Percentiles rank a stretch among this genome's conserved stretches.
phyloP scores from a whole-genome alignment of 2,797 vertebrate species.

The Cryptoprocta ferox region DNA sequence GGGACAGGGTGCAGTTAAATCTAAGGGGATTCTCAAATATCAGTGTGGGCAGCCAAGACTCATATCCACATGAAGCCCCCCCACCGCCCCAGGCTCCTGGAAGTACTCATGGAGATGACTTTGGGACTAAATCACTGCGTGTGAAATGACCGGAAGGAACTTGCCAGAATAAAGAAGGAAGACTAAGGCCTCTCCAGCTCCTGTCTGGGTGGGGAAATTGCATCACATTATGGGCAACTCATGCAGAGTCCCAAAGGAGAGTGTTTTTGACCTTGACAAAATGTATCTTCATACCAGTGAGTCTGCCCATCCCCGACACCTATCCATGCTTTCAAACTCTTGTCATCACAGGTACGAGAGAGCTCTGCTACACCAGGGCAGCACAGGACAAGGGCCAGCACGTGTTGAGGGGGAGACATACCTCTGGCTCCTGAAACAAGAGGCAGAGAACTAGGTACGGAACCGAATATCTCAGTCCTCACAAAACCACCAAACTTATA shows the following conservation, averaged over 20 bases:
- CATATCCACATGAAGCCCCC: neutral
- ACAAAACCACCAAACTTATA: neutral
- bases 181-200: neutral
- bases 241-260: neutral
- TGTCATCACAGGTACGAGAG: neutral
- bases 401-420: rapidly evolving
- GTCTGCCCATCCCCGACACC: neutral
- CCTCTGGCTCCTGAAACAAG: neutral
- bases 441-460: neutral
- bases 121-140: neutral
- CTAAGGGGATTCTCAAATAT: neutral
- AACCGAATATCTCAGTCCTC: neutral
- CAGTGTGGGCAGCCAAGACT: neutral
- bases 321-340: neutral
- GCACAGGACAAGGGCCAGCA: neutral
- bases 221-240: neutral
- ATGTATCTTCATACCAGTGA: neutral
- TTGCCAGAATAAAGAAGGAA: neutral
- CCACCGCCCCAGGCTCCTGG: neutral
- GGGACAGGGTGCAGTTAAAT: neutral
- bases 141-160: neutral
- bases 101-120: neutral
- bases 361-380: neutral
- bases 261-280: neutral
- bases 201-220: neutral